Percentiles rank a stretch among this genome's conserved stretches.
These are phyloP conservation scores for Baccha elongata DNA, from an alignment of 2,888 invertebrate genomes.

Conservation along the genomic window DNA sequence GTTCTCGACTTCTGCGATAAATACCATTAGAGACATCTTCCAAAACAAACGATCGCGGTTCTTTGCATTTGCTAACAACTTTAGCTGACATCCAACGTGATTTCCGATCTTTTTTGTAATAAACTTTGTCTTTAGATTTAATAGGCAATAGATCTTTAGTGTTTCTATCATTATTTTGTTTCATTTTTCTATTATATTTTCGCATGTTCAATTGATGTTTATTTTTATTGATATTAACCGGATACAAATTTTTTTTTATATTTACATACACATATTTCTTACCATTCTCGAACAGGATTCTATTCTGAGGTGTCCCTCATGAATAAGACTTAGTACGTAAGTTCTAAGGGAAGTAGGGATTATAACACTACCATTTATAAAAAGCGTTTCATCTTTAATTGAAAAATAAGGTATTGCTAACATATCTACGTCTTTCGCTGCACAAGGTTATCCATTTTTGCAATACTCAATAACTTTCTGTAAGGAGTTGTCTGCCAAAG, in stretches of 20 bases:
- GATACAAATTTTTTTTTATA: not conserved
- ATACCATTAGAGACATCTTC: conserved; percentile 17
- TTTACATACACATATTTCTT: conserved; percentile 25
- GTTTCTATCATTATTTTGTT: not conserved
- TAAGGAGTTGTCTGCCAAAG: conserved; percentile 12
- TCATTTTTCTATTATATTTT: conserved; percentile 7
- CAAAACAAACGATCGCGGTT: conserved; percentile 18
- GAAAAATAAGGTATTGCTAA: conserved; percentile 23
- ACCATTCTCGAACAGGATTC: conserved; percentile 29
- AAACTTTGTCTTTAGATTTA: conserved; percentile 19
- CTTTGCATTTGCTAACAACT: conserved; percentile 15
- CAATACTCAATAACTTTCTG: conserved; percentile 31
- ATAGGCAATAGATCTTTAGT: conserved; percentile 5
- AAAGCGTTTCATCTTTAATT: conserved; percentile 24
- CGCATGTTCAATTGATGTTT: conserved; percentile 12
- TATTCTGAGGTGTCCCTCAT: conserved; percentile 30
- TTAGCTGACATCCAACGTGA: conserved; percentile 7
- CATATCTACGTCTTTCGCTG: not conserved
- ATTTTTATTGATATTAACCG: not conserved
- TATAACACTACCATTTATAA: conserved; percentile 13
- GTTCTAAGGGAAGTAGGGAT: conserved; percentile 1
- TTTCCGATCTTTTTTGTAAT: no score
- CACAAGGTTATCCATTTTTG: conserved; percentile 19
- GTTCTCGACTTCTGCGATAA: conserved; percentile 22
- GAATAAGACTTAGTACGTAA: conserved; percentile 17